Evolutionary conservation across 2,797 vertebrate species (phyloP).

Genomic region (Myotis pilosus): DNA sequence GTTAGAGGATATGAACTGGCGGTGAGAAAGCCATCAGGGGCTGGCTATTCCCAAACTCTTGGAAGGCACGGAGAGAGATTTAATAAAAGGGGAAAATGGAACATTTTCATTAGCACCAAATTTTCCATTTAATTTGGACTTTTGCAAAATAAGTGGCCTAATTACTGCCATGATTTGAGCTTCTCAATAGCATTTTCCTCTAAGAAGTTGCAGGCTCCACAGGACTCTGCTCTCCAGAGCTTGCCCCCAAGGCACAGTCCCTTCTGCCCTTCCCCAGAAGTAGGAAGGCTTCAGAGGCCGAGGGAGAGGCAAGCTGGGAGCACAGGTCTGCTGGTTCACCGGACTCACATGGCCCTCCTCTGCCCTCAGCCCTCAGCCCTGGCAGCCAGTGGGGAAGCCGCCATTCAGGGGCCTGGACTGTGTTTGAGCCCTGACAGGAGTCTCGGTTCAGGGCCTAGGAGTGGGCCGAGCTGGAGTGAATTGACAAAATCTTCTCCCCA

Average conservation of each 20-base stretch:
- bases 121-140: conserved; percentile 85
- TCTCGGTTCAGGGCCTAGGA: background rate
- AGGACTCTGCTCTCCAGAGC: background rate
- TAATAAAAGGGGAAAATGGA: conserved; percentile 82
- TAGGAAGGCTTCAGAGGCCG: rapidly evolving
- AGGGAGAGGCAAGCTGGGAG: rapidly evolving
- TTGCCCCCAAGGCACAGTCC: background rate
- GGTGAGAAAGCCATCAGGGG: conserved; percentile 75
- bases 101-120: conserved; percentile 83
- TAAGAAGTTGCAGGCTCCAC: background rate
- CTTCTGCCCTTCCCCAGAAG: background rate
- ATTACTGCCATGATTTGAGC: conserved; percentile 81
- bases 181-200: conserved; percentile 68
- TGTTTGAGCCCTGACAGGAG: background rate
- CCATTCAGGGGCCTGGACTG: background rate
- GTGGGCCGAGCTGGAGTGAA: background rate
- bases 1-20: conserved; percentile 83
- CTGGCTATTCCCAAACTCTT: conserved; percentile 78
- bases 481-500: background rate
- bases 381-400: background rate
- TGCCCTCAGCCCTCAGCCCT: background rate
- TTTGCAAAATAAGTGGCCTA: conserved; percentile 83
- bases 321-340: background rate
- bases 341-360: background rate
- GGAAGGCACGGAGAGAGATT: conserved; percentile 78